Evolutionary conservation across 2,113 vertebrate genomes (phyloP), one percentile per base, ranked within the genome.

Genomic region (Crypturellus undulatus): DNA sequence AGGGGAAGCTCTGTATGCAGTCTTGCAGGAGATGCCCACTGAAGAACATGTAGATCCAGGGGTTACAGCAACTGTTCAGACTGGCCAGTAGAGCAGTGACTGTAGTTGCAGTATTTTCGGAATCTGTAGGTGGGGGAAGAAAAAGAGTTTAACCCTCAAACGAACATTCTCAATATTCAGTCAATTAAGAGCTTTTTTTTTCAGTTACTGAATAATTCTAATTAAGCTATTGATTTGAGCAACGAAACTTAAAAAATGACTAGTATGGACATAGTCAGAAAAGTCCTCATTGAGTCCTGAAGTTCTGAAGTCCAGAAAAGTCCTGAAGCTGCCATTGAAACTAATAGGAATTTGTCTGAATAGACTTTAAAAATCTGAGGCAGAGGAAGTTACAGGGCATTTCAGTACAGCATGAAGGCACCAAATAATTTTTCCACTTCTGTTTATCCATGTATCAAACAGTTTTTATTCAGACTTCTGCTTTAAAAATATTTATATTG

Each of bases 11-110:
- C 84, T 97, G 98, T 45, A 98, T 38, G 32, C 99, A 99, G 94
- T 99, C 99, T 84, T 99, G 98, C 54, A 99, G 98, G 77, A 99
- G 99, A 77, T 99, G 99, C 9, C 99, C 99, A 2, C 99, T 99
- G 95, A 99, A 99, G 96, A 99, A 98, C 99, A 99, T 99, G 97
- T 99, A 99, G 96, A 99, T 99, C 99, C 99, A 99, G 0, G 99
- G 99, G 96, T 99, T 99, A 83, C 99, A 99, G 97, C 99, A 99
- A 80, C 99, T 99, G 96, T 99, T 99, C 93, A 99, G 98, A 72
- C 99, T 99, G 92, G 98, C 99, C 78, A 99, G 96, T 81, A 99
- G 98, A 5, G 99, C 99, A 0, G 99, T 99, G 85, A 99, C 98
- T 15, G 99, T 99, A 62, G 98, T 97, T 0, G 98, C 98, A 5